Evolutionary conservation across 1,140 invertebrate genomes (phyloP), one percentile per base, ranked within the genome.

Genomic region (Coelopa frigida): DNA sequence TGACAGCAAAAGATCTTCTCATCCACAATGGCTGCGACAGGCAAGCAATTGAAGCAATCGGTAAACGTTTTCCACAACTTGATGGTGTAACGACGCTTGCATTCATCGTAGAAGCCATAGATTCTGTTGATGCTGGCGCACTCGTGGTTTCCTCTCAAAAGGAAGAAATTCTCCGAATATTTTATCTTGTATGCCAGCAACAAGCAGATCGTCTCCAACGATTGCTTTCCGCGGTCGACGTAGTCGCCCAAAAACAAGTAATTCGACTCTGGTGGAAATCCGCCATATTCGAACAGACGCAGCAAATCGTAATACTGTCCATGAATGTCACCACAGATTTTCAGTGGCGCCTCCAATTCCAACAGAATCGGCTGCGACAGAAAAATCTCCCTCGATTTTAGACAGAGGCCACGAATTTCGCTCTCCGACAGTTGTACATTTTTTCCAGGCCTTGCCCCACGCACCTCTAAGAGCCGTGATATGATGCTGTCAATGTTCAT

Each of bases 301-400:
- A 99, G 74, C 37, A 99, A 75, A 74, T 99, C 97, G 68, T 95
- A 97, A 72, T 99, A 99, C 74, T 96, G 92, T 50, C 97, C 97
- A 70, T 99, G 96, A 65, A 99, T 98, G 72, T 99, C 96, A 74
- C 92, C 90, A 76, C 96, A 99, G 60, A 99, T 98, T 78, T 99
- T 99, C 31, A 99, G 74, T 36, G 96, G 96, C 41, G 96, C 96
- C 76, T 99, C 95, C 51, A 99, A 75, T 74, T 99, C 96, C 57
- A 99, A 76, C 54, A 99, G 75, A 71, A 99, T 98, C 10, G 96
- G 96, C 71, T 99, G 96, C 70, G 93, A 95, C 22, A 99, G 81
- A 73, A 99, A 99, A 65, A 99, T 98, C 81, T 99, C 96, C 63
- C 96, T 77, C 49, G 86, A 97, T 75, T 97, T 97, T 50, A 97